Conservation (phyloP, 2,113 vertebrate species). For the Syngnathus typhle region DNA sequence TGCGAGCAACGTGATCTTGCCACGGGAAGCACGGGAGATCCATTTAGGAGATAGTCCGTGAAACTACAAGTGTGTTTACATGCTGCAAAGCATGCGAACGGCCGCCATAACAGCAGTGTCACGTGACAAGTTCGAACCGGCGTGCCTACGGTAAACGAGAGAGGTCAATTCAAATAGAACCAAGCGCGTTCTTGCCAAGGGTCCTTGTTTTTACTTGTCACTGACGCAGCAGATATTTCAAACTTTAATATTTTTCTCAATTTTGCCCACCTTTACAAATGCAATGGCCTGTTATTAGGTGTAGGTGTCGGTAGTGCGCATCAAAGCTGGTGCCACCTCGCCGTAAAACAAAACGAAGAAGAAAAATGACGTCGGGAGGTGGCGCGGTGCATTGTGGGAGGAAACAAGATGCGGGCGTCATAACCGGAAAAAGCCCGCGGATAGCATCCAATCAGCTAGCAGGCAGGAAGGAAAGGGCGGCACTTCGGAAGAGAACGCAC, state of each 20-base stretch:
- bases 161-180: too few species aligned
- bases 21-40: conserved; percentile 63
- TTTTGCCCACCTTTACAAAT: too few species aligned
- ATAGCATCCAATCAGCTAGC: conserved; percentile 71
- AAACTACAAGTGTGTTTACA: neutral
- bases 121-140: neutral
- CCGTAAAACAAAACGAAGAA: too few species aligned
- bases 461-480: conserved; percentile 64
- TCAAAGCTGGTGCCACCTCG: too few species aligned
- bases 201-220: too few species aligned
- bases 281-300: too few species aligned
- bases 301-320: too few species aligned
- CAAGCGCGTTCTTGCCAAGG: too few species aligned
- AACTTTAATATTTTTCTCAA: too few species aligned
- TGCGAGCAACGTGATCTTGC: conserved; percentile 61
- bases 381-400: conserved; percentile 83
- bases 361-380: neutral
- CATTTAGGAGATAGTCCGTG: conserved; percentile 39
- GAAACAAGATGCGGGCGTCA: conserved; percentile 84
- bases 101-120: neutral
- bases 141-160: too few species aligned
- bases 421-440: conserved; percentile 46
- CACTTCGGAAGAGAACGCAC: conserved; percentile 42
- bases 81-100: neutral
- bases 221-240: too few species aligned